Conservation (phyloP, 2,113 vertebrate genomes). For the Epinephelus fuscoguttatus region DNA sequence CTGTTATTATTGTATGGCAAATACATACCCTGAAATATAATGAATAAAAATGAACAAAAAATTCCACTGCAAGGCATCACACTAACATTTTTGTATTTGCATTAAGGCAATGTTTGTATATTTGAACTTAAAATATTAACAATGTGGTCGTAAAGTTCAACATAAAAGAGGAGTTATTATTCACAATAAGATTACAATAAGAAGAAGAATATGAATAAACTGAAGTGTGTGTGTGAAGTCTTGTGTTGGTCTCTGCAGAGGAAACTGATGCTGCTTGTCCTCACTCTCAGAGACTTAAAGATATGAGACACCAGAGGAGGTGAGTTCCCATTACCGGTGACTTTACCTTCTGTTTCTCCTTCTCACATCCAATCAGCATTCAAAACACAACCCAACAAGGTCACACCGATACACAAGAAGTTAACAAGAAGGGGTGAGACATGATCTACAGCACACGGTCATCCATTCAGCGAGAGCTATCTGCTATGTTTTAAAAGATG, state of each 20-base stretch:
- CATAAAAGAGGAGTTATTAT: background rate
- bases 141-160: background rate
- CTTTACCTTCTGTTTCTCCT: background rate
- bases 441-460: background rate
- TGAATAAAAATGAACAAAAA: background rate
- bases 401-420: background rate
- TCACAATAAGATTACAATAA: background rate
- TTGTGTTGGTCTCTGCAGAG: background rate
- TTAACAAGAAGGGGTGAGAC: background rate
- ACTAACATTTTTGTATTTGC: background rate
- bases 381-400: background rate
- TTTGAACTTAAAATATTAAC: background rate
- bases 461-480: background rate
- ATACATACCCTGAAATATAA: background rate
- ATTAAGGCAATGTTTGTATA: background rate
- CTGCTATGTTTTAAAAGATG: background rate
- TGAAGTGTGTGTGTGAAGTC: background rate
- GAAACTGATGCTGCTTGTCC: background rate
- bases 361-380: constrained; percentile 6
- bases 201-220: background rate
- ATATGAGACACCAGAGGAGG: constrained; percentile 3
- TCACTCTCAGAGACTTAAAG: constrained; percentile 12
- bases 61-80: background rate
- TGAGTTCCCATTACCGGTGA: background rate
- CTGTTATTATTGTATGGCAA: too few relatives aligned